phyloP scores from a whole-genome alignment of 2,113 vertebrate species.

The Jaculus jaculus region DNA sequence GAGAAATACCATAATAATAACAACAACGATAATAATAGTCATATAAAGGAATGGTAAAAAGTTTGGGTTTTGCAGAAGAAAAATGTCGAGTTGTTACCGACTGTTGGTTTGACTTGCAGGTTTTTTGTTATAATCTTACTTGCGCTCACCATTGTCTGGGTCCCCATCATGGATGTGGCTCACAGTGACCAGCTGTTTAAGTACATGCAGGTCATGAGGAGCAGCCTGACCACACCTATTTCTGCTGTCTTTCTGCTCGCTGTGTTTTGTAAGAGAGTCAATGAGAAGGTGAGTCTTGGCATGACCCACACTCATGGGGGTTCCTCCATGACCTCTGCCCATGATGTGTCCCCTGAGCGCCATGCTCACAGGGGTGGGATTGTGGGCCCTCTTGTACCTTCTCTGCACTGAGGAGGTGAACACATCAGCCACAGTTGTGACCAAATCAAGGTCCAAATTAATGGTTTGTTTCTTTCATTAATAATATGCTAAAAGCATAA shows the following conservation, averaged over 20 bases:
- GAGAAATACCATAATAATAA: neutral
- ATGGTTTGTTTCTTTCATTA: neutral
- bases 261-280: conserved; percentile 93
- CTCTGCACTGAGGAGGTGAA: neutral
- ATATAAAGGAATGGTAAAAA: neutral
- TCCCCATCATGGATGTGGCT: conserved; percentile 88
- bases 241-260: conserved; percentile 91
- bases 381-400: neutral
- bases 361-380: neutral
- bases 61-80: neutral
- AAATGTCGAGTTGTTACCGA: neutral
- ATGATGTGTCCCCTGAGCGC: neutral
- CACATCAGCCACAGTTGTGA: neutral
- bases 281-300: conserved; percentile 84
- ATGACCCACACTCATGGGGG: too few species aligned
- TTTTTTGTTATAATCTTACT: conserved; percentile 90
- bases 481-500: neutral
- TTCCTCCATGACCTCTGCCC: neutral
- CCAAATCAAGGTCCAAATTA: neutral
- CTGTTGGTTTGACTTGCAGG: conserved; percentile 78
- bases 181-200: conserved; percentile 92
- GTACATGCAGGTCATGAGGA: conserved; percentile 90
- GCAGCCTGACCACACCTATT: conserved; percentile 91
- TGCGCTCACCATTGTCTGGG: conserved; percentile 91
- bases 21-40: neutral